phyloP scores from a whole-genome alignment of 2,113 vertebrate species.

The Plotosus lineatus region DNA sequence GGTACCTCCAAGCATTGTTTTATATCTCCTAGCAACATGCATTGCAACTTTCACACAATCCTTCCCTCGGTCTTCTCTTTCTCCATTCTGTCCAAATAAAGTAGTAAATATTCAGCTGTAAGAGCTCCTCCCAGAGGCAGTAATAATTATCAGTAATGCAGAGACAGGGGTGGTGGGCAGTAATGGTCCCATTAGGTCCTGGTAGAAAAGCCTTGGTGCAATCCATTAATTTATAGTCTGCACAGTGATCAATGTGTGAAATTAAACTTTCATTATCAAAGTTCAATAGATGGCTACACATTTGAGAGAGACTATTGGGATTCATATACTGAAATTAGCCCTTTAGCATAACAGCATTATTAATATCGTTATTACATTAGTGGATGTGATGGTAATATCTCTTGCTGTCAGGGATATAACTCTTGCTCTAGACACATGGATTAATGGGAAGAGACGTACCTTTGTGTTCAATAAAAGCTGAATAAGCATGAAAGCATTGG shows the following conservation, averaged over 20 bases:
- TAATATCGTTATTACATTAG: constrained; percentile 30
- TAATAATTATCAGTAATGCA: constrained; percentile 39
- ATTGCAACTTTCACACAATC: background rate
- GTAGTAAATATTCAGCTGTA: constrained; percentile 41
- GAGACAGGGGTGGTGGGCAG: constrained; percentile 11
- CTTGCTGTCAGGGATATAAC: constrained; percentile 21
- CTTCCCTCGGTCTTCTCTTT: background rate
- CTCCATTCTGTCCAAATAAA: background rate
- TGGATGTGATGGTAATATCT: constrained; percentile 10
- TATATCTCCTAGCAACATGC: background rate
- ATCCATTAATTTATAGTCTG: constrained; percentile 39
- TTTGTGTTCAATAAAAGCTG: background rate
- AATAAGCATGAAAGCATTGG: background rate
- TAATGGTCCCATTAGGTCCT: constrained; percentile 44
- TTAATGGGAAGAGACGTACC: constrained; percentile 6
- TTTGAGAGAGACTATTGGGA: constrained; percentile 15
- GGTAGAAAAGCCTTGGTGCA: constrained; percentile 1
- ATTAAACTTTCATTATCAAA: constrained; percentile 51
- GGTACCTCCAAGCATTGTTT: constrained; percentile 8
- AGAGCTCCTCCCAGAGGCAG: constrained; percentile 25
- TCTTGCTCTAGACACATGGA: background rate
- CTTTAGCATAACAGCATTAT: constrained; percentile 8
- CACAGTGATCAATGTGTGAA: constrained; percentile 44
- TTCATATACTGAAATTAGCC: background rate
- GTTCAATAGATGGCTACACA: constrained; percentile 9